Evolutionary conservation across 1,140 invertebrate species (phyloP).

Genomic region (Pogonus chalceus): DNA sequence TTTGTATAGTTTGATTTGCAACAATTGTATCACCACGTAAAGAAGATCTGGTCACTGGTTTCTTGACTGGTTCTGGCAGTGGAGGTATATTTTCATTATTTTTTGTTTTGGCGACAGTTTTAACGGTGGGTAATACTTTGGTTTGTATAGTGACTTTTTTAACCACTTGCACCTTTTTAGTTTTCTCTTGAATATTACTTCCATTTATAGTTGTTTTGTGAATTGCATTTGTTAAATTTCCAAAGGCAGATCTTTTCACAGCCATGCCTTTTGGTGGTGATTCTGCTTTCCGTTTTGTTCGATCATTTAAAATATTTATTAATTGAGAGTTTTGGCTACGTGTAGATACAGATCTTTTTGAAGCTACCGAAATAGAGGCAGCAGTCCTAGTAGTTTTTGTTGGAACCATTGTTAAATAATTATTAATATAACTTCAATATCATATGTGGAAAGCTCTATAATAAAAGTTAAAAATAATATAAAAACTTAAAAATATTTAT

Average conservation of each 20-base stretch:
- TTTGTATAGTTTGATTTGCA: conserved; percentile 41
- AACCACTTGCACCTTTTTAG: conserved; percentile 22
- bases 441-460: too few relatives aligned
- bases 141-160: conserved; percentile 43
- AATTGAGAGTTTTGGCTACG: conserved; percentile 29
- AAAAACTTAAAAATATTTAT: too few relatives aligned
- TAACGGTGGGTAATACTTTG: conserved; percentile 41
- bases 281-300: conserved; percentile 43
- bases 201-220: conserved; percentile 27
- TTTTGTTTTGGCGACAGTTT: conserved; percentile 34
- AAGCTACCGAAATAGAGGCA: conserved; percentile 30
- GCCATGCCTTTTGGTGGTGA: conserved; percentile 45
- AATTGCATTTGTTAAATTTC: conserved; percentile 63
- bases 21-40: conserved; percentile 31
- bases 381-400: conserved; percentile 38
- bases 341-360: conserved; percentile 30
- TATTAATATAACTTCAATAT: too few relatives aligned
- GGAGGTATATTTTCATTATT: conserved; percentile 32
- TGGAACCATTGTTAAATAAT: conserved; percentile 53
- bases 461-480: too few relatives aligned
- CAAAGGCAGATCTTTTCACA: conserved; percentile 58
- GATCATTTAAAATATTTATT: not conserved
- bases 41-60: conserved; percentile 40
- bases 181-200: conserved; percentile 32
- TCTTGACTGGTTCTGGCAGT: conserved; percentile 35